Percentiles rank a stretch among this genome's conserved stretches.
Conservation (phyloP, 2,888 invertebrate genomes). For the Adelognathus sp. region DNA sequence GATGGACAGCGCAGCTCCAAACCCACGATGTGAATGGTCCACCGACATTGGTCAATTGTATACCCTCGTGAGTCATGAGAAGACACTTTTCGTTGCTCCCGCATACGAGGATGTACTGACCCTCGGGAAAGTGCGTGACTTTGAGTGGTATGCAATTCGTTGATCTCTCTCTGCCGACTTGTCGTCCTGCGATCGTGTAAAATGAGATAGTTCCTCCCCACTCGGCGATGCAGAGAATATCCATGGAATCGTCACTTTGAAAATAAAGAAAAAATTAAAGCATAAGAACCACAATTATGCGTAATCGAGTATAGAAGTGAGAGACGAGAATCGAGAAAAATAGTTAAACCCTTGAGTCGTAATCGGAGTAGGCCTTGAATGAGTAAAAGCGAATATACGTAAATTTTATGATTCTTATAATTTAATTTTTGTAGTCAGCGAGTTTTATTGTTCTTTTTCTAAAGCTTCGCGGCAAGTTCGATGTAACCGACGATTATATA, state of each 20-base stretch:
- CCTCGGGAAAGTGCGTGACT: conserved; percentile 88
- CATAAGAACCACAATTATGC: no score
- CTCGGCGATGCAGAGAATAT: conserved; percentile 93
- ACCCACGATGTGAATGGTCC: conserved; percentile 91
- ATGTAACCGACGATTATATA: conserved; percentile 47
- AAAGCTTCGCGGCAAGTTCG: conserved; percentile 43
- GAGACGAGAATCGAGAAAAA: neutral
- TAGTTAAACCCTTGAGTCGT: conserved; percentile 26
- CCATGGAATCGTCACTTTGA: conserved; percentile 82
- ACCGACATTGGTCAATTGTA: conserved; percentile 88
- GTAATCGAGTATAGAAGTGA: conserved; percentile 9
- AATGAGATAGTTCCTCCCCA: conserved; percentile 96
- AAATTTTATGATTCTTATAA: conserved; percentile 21
- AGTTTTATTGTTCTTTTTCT: conserved; percentile 28
- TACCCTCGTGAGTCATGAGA: conserved; percentile 92
- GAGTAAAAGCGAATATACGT: conserved; percentile 49
- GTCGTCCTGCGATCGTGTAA: conserved; percentile 93
- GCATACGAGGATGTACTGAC: conserved; percentile 91
- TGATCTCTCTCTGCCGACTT: conserved; percentile 88
- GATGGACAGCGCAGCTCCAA: conserved; percentile 92
- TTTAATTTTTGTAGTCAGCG: conserved; percentile 3
- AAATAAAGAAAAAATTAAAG: conserved; percentile 11
- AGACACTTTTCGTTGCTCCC: conserved; percentile 90
- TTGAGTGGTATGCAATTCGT: conserved; percentile 91
- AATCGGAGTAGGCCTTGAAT: conserved; percentile 60